These are phyloP conservation scores for Taxidea taxus DNA, from an alignment of 2,113 vertebrate genomes.

Conservation along the genomic window DNA sequence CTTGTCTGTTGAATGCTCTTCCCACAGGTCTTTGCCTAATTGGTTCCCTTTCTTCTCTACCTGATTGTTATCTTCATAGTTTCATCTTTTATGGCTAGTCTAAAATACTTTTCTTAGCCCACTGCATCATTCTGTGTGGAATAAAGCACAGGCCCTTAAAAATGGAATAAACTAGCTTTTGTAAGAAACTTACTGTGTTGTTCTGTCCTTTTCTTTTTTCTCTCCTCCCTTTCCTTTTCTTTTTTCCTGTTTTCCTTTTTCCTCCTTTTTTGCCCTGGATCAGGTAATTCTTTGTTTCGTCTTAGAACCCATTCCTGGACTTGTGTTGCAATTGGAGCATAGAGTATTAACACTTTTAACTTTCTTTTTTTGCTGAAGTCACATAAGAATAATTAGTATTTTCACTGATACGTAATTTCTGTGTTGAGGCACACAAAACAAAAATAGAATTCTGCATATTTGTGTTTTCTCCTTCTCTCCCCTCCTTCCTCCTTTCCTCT, in stretches of 20 bases:
- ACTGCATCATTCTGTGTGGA: not conserved
- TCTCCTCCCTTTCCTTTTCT: not conserved
- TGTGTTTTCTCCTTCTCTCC: not conserved
- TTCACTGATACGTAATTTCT: not conserved
- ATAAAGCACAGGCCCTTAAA: not conserved
- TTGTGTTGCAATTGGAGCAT: not conserved
- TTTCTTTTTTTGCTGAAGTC: not conserved
- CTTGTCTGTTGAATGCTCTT: not conserved
- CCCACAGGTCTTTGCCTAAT: not conserved
- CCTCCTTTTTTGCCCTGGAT: not conserved
- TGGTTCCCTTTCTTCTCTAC: not conserved
- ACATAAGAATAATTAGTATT: not conserved
- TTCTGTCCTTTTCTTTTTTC: not conserved
- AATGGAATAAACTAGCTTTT: not conserved
- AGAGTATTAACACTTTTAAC: not conserved
- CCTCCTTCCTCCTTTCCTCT: not conserved
- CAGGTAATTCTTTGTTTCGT: constrained; percentile 30
- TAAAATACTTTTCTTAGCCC: not conserved
- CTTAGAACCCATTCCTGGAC: not conserved
- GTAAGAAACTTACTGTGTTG: not conserved
- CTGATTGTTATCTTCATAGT: not conserved
- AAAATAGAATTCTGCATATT: not conserved
- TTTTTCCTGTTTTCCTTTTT: not conserved
- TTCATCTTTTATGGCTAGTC: not conserved
- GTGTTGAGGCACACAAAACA: not conserved